A percentile compares a stretch with the other conserved stretches of the same genome.
phyloP scores from a whole-genome alignment of 2,113 vertebrate species.

The Nothoprocta perdicaria region DNA sequence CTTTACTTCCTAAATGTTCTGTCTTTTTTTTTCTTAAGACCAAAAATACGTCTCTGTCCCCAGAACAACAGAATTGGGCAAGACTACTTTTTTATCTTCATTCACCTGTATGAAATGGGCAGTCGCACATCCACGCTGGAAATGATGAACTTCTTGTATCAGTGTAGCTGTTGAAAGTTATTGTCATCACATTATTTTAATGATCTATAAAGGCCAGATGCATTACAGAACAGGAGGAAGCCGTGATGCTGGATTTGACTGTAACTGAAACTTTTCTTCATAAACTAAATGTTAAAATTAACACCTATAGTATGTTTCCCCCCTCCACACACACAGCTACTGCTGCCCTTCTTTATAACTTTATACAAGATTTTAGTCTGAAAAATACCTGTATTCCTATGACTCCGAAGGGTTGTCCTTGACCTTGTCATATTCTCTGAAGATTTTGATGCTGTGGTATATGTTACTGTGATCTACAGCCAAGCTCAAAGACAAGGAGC shows the following conservation, averaged over 20 bases:
- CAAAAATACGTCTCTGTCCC: not conserved
- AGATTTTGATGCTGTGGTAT: not conserved
- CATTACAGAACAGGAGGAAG: not conserved
- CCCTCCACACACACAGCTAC: not conserved
- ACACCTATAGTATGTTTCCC: not conserved
- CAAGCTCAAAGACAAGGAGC: not conserved
- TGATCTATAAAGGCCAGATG: not conserved
- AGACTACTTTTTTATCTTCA: not conserved
- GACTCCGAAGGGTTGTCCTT: not conserved
- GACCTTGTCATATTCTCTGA: not conserved
- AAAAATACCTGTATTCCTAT: not conserved
- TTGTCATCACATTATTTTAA: not conserved
- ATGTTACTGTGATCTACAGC: not conserved
- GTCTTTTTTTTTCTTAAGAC: not conserved
- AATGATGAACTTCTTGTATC: not conserved
- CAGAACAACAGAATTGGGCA: not conserved
- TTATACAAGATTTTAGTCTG: not conserved
- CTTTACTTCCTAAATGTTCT: not conserved
- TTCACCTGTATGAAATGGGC: not conserved
- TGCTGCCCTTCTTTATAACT: not conserved
- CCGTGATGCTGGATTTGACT: not conserved
- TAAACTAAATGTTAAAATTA: not conserved
- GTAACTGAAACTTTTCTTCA: not conserved
- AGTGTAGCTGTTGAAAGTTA: not conserved
- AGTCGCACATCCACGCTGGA: not conserved